Evolutionary conservation across 2,888 invertebrate species (phyloP), one percentile per base, ranked within the genome.

Genomic region (Agonum fuliginosum): DNA sequence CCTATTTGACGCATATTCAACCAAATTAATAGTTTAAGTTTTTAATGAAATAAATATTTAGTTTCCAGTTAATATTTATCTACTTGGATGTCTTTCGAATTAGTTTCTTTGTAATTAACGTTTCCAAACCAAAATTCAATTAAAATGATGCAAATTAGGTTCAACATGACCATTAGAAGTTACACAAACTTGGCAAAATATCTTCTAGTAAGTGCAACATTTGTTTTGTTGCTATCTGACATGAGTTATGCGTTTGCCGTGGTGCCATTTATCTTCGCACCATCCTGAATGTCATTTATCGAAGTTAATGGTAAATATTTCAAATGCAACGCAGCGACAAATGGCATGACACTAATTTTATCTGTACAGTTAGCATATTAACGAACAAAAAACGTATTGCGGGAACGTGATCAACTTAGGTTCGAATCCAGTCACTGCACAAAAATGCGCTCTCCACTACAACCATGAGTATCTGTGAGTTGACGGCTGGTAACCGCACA

Each of bases 161-260:
- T 70, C 24, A 14, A 27, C 24, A 70, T 70, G 46, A 46, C 41
- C 24, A 70, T 70, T 46, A 70, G 46, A 46, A 46, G 10, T 14
- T 22, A 43, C 70, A 70, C 70, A 70, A 70, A 70, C 24, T 70
- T 70, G 24, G 6, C 46, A 43, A 46, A 27, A 46, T 46, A 70
- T 46, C 46, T 12, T 27, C 30, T 17, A 43, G 30, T 48, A 48
- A 51, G 24, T 27, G 20, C 19, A 46, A 48, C 27, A 51, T 46
- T 51, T 30, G 51, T 71, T 48, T 71, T 19, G 46, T 71, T 30
- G 12, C 27, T 71, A 51, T n/a, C 34, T 27, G 12, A 71, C 37
- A 67, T 67, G 51, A 71, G 27, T 51, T 48, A 71, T 71, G 17
- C 10, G 27, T 48, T 30, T 30, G 34, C 19, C 14, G 51, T 30